Evolutionary conservation across 2,113 vertebrate genomes (phyloP), one percentile per base, ranked within the genome.

Genomic region (Thalassarche chlororhynchos): DNA sequence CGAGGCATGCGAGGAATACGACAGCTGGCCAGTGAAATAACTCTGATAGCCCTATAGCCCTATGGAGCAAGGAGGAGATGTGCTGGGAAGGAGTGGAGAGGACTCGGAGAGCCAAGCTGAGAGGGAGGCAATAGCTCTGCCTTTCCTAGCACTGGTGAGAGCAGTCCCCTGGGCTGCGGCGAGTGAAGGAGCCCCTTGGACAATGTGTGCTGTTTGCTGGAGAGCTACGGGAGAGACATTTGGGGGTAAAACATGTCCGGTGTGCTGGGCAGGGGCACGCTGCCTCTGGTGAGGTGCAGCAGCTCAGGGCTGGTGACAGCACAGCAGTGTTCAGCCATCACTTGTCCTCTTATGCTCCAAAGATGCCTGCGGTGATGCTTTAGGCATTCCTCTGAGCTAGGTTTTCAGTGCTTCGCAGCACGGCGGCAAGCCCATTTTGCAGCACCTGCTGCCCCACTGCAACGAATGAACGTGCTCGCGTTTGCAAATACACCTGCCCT

Each of bases 401-500:
- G 12, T 31, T 60, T 61, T 54, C n/a, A n/a, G 68, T 44, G 31
- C 40, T 65, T 36, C 1, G 0, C 26, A 40, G 52, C 36, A 14
- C 0, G 1, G 49, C 1, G 2, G 38, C 42, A 54, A 92, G 51
- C 38, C n/a, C 2, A 0, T 86, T 54, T 57, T 72, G 54, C 64
- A 91, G 44, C 2, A 5, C 14, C 38, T 57, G 49, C 89, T 69
- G 79, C 76, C 44, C 58, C 2, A 0, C 72, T 74, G 82, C 74
- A 71, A 3, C 24, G 6, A 1, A 0, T 9, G 49, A 40, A 57
- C 44, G 1, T 6, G 42, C n/a, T 78, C 3, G 0, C 9, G 5
- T 60, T 60, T 76, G 31, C 72, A 82, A 36, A 75, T 31, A 31
- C 19, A 14, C 36, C 55, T 38, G 25, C 14, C 17, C 47, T 21